Evolutionary conservation across 2,113 vertebrate species (phyloP), one percentile per base, ranked within the genome.

Genomic region (Etia nguti): DNA sequence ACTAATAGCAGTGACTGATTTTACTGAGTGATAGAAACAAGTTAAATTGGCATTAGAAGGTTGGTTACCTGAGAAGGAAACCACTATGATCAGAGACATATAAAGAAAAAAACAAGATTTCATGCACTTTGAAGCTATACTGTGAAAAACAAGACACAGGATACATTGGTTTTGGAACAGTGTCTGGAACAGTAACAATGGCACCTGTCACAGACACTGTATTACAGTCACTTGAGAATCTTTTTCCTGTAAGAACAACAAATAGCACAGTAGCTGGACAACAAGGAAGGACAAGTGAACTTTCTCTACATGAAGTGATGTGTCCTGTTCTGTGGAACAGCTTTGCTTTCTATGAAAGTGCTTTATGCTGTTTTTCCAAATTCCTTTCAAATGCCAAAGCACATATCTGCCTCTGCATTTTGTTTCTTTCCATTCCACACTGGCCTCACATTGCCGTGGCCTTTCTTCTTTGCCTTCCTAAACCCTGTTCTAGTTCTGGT

Each of bases 161-260:
- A 90, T 91, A 90, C 54, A 18, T 62, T 60, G 22, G 73, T 73
- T 73, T 73, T 29, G 68, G 68, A 73, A 48, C 68, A 73, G 9
- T 94, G 94, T 94, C 90, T 95, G 91, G 93, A 91, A 65, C 89
- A 91, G 50, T 81, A 85, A 96, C 93, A 95, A 94, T 94, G 83
- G 80, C 20, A 79, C 41, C 83, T 82, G 59, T 54, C 59, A 88
- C 52, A 80, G 48, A 82, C 57, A 79, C 48, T 83, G 84, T 88
- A 86, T 73, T 90, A 83, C 29, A 56, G 84, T 91, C 83, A 94
- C 73, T 62, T 85, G 86, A 91, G 90, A 87, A 84, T 62, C 70
- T 60, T 10, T 12, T 85, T 29, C 79, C 87, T 34, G 2, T 24
- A 57, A 89, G 73, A 81, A 65, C 81, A 88, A 84, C 4, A 79